A percentile compares a stretch with the other conserved stretches of the same genome.
phyloP scores from a whole-genome alignment of 2,888 invertebrate species.

The Eumacrocentrus americanus region DNA sequence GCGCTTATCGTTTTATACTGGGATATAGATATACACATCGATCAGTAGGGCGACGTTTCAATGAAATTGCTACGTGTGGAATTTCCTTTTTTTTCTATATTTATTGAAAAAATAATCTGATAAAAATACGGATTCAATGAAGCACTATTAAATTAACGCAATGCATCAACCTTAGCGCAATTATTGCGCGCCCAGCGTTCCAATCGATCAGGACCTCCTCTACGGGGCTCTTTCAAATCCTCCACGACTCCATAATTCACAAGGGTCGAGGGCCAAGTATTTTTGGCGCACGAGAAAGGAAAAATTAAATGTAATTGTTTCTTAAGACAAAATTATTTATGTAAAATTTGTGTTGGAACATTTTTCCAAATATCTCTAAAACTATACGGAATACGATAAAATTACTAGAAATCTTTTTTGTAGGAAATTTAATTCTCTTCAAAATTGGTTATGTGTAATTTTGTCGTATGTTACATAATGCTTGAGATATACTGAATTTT shows the following conservation, averaged over 20 bases:
- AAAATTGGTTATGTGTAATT: too few relatives aligned
- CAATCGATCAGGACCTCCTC: conserved; percentile 6
- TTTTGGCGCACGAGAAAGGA: background rate
- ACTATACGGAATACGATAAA: too few relatives aligned
- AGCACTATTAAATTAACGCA: background rate
- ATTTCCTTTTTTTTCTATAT: background rate
- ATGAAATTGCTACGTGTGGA: conserved; percentile 15
- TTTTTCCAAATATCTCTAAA: background rate
- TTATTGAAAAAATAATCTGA: background rate
- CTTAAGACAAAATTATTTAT: background rate
- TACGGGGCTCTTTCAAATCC: conserved; percentile 3
- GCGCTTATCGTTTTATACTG: conserved; percentile 14
- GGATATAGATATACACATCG: background rate
- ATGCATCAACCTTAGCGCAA: conserved; percentile 12
- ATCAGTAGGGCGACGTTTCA: conserved; percentile 8
- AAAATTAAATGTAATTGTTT: background rate
- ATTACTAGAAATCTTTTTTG: background rate
- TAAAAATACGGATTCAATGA: background rate
- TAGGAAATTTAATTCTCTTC: too few relatives aligned
- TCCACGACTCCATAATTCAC: conserved; percentile 16
- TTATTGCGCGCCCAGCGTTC: conserved; percentile 1
- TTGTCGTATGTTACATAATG: too few relatives aligned
- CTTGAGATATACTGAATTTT: too few relatives aligned
- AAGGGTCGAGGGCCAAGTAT: too few relatives aligned
- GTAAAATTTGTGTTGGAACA: background rate